phyloP scores from a whole-genome alignment of 2,797 vertebrate species.

The Poliocrania exsul region DNA sequence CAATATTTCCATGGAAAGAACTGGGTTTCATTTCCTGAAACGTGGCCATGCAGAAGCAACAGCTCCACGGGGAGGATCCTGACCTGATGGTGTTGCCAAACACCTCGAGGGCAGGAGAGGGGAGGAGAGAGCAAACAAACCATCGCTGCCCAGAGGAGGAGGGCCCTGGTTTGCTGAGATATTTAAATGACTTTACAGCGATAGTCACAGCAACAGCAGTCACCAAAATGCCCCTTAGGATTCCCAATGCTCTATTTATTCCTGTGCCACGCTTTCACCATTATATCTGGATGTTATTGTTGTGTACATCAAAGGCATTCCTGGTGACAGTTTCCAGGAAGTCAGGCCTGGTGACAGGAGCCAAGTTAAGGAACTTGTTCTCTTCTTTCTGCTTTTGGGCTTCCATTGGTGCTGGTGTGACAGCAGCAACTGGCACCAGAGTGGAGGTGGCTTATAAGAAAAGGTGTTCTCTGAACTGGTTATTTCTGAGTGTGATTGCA shows the following conservation, averaged over 20 bases:
- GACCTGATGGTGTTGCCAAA: background rate
- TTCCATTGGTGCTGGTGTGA: background rate
- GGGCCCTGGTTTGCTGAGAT: background rate
- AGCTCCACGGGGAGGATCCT: background rate
- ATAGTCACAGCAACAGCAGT: background rate
- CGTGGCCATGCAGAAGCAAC: background rate
- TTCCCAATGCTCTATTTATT: background rate
- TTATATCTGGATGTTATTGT: background rate
- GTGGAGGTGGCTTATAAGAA: background rate
- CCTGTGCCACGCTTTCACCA: fast-evolving
- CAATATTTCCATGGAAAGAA: fast-evolving
- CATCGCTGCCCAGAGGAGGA: background rate
- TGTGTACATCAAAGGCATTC: background rate
- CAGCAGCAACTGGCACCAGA: background rate
- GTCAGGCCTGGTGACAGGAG: background rate
- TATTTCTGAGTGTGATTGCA: background rate
- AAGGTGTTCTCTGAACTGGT: background rate
- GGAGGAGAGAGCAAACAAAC: background rate
- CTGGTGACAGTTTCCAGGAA: background rate
- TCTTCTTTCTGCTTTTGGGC: background rate
- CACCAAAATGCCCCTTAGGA: background rate
- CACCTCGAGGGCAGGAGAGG: background rate
- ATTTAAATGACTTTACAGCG: background rate
- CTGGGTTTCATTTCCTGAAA: background rate
- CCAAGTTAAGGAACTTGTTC: background rate